Conservation (phyloP, 2,797 vertebrate genomes). For the Trichosurus vulpecula region DNA sequence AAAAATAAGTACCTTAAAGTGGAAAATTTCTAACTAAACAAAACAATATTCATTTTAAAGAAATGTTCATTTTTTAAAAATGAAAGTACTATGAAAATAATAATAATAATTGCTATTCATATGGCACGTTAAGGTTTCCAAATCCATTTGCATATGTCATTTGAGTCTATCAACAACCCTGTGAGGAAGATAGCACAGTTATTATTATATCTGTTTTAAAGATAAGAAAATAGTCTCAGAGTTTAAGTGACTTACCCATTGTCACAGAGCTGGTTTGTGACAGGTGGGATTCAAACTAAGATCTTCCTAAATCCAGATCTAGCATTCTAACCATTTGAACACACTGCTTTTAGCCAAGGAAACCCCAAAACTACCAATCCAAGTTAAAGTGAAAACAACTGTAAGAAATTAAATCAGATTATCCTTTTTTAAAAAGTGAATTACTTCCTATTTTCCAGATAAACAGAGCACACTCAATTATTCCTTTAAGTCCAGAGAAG, state of each 20-base stretch:
- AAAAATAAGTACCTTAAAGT: background rate
- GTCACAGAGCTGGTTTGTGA: background rate
- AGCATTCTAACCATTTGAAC: background rate
- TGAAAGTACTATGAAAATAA: background rate
- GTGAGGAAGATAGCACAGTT: background rate
- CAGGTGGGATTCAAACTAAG: background rate
- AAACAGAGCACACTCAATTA: background rate
- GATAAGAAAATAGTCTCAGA: background rate
- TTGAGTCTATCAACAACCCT: background rate
- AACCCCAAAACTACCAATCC: background rate
- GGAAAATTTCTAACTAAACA: slow-evolving; percentile 30
- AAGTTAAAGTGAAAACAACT: background rate
- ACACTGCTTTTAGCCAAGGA: background rate
- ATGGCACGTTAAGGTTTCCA: background rate
- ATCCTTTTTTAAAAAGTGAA: background rate
- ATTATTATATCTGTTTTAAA: background rate
- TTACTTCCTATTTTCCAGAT: background rate
- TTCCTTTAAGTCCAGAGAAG: background rate
- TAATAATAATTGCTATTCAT: background rate
- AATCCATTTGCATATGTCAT: background rate
- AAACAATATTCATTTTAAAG: background rate
- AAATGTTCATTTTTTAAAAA: background rate
- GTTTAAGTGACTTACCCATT: background rate
- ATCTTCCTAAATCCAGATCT: background rate
- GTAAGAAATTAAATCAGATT: background rate